Evolutionary conservation across 2,113 vertebrate genomes (phyloP).

Genomic region (Crotophaga sulcirostris): DNA sequence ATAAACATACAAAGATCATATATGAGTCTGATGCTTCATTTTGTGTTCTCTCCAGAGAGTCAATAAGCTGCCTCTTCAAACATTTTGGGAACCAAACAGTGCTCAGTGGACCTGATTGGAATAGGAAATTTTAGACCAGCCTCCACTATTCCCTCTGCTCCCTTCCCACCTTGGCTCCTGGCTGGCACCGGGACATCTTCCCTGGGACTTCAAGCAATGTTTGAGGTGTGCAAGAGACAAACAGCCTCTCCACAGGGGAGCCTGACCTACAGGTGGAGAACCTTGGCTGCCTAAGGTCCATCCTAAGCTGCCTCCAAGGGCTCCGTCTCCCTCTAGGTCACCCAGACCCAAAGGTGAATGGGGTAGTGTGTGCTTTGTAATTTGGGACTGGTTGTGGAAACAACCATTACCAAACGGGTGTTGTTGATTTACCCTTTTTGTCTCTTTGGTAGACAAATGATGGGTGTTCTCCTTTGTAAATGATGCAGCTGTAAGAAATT

Average conservation of each 20-base stretch:
- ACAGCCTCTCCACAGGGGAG: fast-evolving
- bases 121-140: no score
- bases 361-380: fast-evolving
- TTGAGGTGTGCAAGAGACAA: neutral
- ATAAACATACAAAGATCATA: neutral
- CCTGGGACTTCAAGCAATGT: fast-evolving
- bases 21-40: neutral
- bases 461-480: neutral
- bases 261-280: neutral
- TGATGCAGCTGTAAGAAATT: conserved; percentile 39
- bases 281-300: neutral
- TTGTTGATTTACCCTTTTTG: neutral
- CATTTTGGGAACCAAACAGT: neutral
- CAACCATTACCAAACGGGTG: fast-evolving
- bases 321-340: neutral
- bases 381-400: fast-evolving
- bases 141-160: neutral
- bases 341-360: fast-evolving
- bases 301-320: neutral
- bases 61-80: neutral
- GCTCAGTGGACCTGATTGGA: fast-evolving
- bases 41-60: no score
- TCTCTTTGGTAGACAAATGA: neutral
- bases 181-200: neutral
- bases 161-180: neutral